Base-by-base conservation (phyloP, 2,113 vertebrate genomes). In the Hypocryptadius cinnamomeus region DNA sequence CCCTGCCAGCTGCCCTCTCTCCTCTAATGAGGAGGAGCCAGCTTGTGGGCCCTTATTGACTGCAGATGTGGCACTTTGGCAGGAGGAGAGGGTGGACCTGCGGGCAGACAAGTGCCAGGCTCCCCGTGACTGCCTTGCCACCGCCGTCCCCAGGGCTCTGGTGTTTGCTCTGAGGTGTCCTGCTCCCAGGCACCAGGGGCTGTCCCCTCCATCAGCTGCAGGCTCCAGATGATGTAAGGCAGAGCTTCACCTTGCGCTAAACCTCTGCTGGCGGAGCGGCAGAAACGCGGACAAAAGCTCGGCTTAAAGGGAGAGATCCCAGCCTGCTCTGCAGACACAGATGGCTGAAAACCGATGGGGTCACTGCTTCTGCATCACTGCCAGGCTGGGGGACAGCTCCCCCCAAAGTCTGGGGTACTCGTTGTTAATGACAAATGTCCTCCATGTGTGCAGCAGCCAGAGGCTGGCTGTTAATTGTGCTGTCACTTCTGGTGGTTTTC, bases 11-110 rank as follows among this genome's bases (percentile, higher is more conserved):
- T 94, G 94, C 94, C 94, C 93, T 93, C 95, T 96, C 91, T 95
- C 82, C 90, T 96, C 90, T 96, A 96, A 96, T 96, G 95, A 96
- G 94, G 93, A 94, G 93, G 94, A 95, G 90, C 91, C 96, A 96
- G 94, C 91, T 95, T 95, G 94, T 95, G 96, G 90, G 94, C 94
- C 82, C 90, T 93, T 96, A 94, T 93, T 96, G 95, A 77, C 89
- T 95, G 94, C 96, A 96, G 93, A 95, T 96, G 95, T 94, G 96
- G 90, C 93, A 92, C 91, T 93, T 93, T 94, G 95, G 95, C 96
- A 96, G 94, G 87, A 94, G 91, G 81, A 94, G 91, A 93, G 94
- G 87, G 35, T 94, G 90, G 95, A 96, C 94, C 95, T 92, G 94
- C 94, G 68, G 95, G 93, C 91, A 95, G 82, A 87, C 82, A 11